phyloP scores from a whole-genome alignment of 2,888 invertebrate genomes.

The Drosophila setosimentum region DNA sequence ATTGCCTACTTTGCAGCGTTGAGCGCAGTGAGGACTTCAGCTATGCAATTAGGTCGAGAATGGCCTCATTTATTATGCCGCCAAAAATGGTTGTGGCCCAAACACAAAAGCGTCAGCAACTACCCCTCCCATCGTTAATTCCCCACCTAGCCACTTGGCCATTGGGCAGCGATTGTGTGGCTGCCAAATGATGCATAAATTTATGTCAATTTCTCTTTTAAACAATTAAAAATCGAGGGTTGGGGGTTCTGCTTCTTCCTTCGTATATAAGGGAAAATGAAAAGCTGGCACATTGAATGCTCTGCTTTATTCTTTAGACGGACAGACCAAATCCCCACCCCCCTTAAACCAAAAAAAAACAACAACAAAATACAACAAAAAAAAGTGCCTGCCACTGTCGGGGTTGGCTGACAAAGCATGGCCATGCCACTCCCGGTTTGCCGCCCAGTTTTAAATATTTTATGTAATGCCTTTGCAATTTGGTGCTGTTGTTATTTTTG shows the following conservation, averaged over 20 bases:
- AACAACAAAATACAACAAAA: not conserved
- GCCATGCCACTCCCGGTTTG: constrained; percentile 1
- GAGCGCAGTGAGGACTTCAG: constrained; percentile 2
- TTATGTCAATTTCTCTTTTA: constrained; percentile 71
- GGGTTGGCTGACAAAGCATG: not conserved
- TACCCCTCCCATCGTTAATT: not conserved
- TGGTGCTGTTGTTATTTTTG: constrained; percentile 69
- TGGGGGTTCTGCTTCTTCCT: not conserved
- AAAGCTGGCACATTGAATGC: constrained; percentile 22
- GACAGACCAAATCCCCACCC: not conserved
- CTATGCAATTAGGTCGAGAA: constrained; percentile 54
- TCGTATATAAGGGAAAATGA: constrained; percentile 34
- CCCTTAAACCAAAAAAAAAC: not conserved
- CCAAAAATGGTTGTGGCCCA: constrained; percentile 31
- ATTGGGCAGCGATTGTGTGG: constrained; percentile 52
- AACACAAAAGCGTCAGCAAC: constrained; percentile 31
- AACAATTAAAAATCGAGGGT: constrained; percentile 66
- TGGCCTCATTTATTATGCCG: constrained; percentile 55
- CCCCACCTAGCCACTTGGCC: not conserved
- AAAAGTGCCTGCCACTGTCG: not conserved
- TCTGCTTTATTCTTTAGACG: constrained; percentile 10
- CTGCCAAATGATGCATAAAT: constrained; percentile 67
- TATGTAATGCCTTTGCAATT: constrained; percentile 73
- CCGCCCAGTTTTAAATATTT: constrained; percentile 59
- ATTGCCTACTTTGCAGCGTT: constrained; percentile 58